phyloP scores from a whole-genome alignment of 2,797 vertebrate species.

The Emys orbicularis region DNA sequence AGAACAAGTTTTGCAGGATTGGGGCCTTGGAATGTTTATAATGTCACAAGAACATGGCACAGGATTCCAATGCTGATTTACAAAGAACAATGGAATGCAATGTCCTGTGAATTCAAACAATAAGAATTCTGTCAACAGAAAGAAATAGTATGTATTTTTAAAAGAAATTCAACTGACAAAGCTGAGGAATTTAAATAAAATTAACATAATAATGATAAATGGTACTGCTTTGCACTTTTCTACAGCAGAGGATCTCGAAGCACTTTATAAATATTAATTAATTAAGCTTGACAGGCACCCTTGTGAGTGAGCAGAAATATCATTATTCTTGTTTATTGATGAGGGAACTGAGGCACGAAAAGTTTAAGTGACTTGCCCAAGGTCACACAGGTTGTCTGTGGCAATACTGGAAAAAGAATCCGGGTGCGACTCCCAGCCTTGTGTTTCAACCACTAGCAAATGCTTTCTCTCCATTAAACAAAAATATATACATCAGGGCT shows the following conservation, averaged over 20 bases:
- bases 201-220: slow-evolving; percentile 62
- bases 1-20: slow-evolving; percentile 15
- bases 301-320: slow-evolving; percentile 61
- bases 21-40: slow-evolving; percentile 15
- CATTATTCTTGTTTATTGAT: slow-evolving; percentile 63
- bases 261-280: slow-evolving; percentile 65
- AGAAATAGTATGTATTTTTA: slow-evolving; percentile 49
- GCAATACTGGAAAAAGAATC: not conserved
- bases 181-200: slow-evolving; percentile 60
- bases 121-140: slow-evolving; percentile 37
- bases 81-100: slow-evolving; percentile 15
- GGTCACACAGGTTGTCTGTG: not conserved
- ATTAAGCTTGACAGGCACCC: slow-evolving; percentile 66
- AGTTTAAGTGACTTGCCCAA: slow-evolving; percentile 7
- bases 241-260: slow-evolving; percentile 47
- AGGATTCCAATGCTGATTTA: not conserved
- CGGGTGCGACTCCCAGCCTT: not conserved
- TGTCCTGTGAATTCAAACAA: slow-evolving; percentile 32
- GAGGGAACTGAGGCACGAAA: slow-evolving; percentile 10
- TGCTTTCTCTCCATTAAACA: not conserved
- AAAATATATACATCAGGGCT: not conserved
- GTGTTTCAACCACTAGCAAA: not conserved
- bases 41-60: not conserved
- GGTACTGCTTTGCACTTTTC: slow-evolving; percentile 9
- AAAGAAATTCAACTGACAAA: slow-evolving; percentile 53